Evolutionary conservation across 1,140 invertebrate genomes (phyloP).

Genomic region (Melitaea cinxia): DNA sequence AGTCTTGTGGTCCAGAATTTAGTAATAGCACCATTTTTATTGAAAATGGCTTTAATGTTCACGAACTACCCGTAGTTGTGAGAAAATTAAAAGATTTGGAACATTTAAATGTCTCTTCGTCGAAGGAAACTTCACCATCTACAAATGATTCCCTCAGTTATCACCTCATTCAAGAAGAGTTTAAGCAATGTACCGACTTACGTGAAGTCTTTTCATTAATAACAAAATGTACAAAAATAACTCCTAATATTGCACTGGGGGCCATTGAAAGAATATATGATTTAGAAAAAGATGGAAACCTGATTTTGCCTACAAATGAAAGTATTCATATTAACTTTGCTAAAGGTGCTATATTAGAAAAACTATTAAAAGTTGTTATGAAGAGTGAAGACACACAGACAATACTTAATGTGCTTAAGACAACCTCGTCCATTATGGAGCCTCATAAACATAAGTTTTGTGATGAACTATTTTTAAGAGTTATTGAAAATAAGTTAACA

Average conservation of each 20-base stretch:
- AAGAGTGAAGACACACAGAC: constrained; percentile 75
- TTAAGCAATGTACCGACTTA: constrained; percentile 68
- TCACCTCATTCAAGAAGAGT: constrained; percentile 74
- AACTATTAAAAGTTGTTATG: constrained; percentile 72
- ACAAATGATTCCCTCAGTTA: constrained; percentile 59
- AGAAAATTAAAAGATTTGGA: constrained; percentile 78
- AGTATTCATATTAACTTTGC: constrained; percentile 67
- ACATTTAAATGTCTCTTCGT: constrained; percentile 44
- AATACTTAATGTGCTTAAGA: constrained; percentile 71
- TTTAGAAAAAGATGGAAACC: constrained; percentile 61
- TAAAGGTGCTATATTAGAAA: constrained; percentile 73
- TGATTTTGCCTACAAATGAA: constrained; percentile 40
- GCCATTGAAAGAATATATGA: constrained; percentile 76
- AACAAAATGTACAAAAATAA: constrained; percentile 77
- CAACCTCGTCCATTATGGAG: constrained; percentile 70
- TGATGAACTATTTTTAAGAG: constrained; percentile 84
- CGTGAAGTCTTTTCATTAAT: constrained; percentile 74
- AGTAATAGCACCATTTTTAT: constrained; percentile 82
- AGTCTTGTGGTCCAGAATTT: constrained; percentile 54
- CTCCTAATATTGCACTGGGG: constrained; percentile 76
- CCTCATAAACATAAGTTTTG: constrained; percentile 82
- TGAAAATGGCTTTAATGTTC: constrained; percentile 86
- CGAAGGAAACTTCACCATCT: constrained; percentile 33
- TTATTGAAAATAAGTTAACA: constrained; percentile 83
- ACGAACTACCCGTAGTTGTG: constrained; percentile 87